Percentiles rank a stretch among this genome's conserved stretches.
These are phyloP conservation scores for Diadromus collaris DNA, from an alignment of 2,888 invertebrate species.

Conservation along the genomic window DNA sequence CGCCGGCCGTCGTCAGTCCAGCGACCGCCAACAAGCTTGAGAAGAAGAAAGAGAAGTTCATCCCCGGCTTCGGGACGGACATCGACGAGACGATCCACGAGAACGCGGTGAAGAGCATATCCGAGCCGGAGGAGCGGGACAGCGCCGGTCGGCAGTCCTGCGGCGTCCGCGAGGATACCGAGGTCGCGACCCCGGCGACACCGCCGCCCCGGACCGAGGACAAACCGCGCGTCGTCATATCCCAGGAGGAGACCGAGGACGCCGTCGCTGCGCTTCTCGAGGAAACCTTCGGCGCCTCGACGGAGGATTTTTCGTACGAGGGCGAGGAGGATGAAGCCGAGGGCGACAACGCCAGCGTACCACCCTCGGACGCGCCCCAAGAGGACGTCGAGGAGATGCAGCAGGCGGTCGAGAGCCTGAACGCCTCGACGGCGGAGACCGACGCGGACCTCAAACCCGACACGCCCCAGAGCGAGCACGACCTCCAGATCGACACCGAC, in stretches of 20 bases:
- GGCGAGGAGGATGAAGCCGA: slow-evolving; percentile 80
- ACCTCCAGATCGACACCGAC: slow-evolving; percentile 92
- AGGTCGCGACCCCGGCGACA: slow-evolving; percentile 78
- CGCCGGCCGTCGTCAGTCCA: slow-evolving; percentile 61
- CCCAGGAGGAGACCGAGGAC: slow-evolving; percentile 96
- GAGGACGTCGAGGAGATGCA: slow-evolving; percentile 92
- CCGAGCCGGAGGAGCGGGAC: slow-evolving; percentile 81
- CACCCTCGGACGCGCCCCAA: slow-evolving; percentile 82
- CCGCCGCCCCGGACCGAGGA: slow-evolving; percentile 86
- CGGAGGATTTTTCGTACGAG: slow-evolving; percentile 79
- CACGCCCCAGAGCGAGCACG: slow-evolving; percentile 92
- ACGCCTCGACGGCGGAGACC: slow-evolving; percentile 82
- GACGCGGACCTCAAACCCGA: slow-evolving; percentile 86
- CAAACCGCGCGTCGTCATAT: slow-evolving; percentile 91
- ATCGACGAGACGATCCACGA: slow-evolving; percentile 88
- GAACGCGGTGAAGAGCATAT: slow-evolving; percentile 90
- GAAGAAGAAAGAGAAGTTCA: slow-evolving; percentile 84
- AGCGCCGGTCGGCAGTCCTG: slow-evolving; percentile 68
- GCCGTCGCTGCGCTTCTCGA: slow-evolving; percentile 94
- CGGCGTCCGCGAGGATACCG: slow-evolving; percentile 72
- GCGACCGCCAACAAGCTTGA: slow-evolving; percentile 72
- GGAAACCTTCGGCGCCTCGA: slow-evolving; percentile 89
- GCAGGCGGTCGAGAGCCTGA: slow-evolving; percentile 91
- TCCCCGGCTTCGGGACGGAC: slow-evolving; percentile 85
- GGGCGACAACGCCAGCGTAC: slow-evolving; percentile 79